Evolutionary conservation across 2,888 invertebrate species (phyloP), one percentile per base, ranked within the genome.

Genomic region (Hedya salicella): DNA sequence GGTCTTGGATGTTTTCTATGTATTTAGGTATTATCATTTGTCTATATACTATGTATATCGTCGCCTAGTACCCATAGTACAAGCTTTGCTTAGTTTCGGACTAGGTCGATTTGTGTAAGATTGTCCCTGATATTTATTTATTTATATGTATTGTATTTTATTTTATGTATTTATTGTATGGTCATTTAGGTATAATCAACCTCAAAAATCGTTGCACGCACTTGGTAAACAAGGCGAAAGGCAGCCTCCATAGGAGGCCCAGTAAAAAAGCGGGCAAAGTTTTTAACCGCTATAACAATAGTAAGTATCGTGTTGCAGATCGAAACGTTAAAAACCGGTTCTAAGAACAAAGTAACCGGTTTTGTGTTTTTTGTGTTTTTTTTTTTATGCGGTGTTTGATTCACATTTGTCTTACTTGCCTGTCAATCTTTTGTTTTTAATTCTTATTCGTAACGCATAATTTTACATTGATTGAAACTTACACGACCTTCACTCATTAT

Each of bases 161-260:
- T 40, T 42, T 14, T 53, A 39, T 53, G 8, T 57, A 57, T 57
- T 57, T 57, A 57, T 57, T 65, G 14, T 53, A 52, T 65, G 21
- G 39, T 25, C 19, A 50, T 42, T 3, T 57, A 53, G 54, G 52
- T 56, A 46, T 62, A 54, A 30, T 14, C 13, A 50, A 60, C 57
- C 57, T 57, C 57, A 57, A 57, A 57, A 57, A 57, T 4, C 44
- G 57, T 44, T 57, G 57, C 57, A 57, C 57, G n/a, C 44, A 57
- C 19, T 46, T 57, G 46, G 57, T 57, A 32, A 57, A 57, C 44
- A 57, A 57, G 32, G 57, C 57, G 4, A 57, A 19, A 32, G 57
- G 57, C 46, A 57, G 44, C 13, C 57, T 57, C n/a, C 46, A 46
- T 17, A n/a, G 57, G 44, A 32, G 57, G 57, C 57, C 57, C 32